These are phyloP conservation scores for Catharus minimus DNA, from an alignment of 2,113 vertebrate genomes.

Conservation along the genomic window DNA sequence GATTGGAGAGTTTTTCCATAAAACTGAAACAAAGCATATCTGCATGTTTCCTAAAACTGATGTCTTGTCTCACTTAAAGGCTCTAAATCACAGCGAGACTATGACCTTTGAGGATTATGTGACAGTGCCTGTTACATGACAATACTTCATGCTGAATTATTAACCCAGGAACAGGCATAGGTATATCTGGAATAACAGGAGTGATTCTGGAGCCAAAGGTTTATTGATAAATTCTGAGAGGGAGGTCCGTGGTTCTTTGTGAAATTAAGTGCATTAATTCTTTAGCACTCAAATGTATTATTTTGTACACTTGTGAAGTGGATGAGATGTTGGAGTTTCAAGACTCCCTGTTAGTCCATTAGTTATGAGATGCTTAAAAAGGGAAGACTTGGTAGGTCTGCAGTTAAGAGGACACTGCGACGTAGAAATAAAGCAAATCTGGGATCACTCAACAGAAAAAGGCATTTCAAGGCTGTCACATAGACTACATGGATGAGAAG, in stretches of 20 bases:
- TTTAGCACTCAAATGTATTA: background rate
- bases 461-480: background rate
- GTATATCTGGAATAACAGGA: background rate
- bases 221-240: background rate
- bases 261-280: background rate
- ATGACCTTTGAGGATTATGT: background rate
- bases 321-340: background rate
- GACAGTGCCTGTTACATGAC: background rate
- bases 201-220: background rate
- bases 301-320: background rate
- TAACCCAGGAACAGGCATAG: background rate
- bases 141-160: background rate
- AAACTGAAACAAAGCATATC: background rate
- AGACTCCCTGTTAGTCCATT: background rate
- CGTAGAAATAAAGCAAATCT: background rate
- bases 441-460: background rate
- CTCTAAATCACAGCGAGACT: background rate
- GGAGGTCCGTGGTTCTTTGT: rapidly evolving
- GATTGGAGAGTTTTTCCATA: background rate
- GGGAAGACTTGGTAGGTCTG: background rate
- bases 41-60: background rate
- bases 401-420: background rate
- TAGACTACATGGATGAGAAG: background rate
- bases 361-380: background rate
- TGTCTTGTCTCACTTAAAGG: background rate